Evolutionary conservation across 2,113 vertebrate genomes (phyloP), one percentile per base, ranked within the genome.

Genomic region (Coracopsis vasa): DNA sequence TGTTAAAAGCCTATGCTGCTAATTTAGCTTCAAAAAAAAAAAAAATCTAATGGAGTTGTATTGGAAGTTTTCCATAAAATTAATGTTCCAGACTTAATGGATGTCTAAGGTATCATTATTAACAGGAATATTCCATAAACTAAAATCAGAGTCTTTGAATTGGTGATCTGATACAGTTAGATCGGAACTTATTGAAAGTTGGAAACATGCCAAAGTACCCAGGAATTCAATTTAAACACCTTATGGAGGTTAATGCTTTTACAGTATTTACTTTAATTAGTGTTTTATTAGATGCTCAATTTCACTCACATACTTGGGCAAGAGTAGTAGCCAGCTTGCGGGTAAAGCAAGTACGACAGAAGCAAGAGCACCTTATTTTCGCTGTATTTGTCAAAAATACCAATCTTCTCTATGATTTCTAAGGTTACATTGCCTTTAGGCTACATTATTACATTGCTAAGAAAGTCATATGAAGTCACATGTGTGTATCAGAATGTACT

Each of bases 61-160:
- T 97, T 98, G 97, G 97, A 98, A 97, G 97, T 98, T 98, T 98
- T 98, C 98, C 98, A 98, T 98, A 97, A 98, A 98, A 98, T 98
- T 98, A 98, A 98, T 98, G 98, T 98, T 91, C 97, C 97, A 97
- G 96, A 96, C 96, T 97, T 98, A 98, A 98, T 98, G 98, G 98
- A 98, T 98, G 95, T 98, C 97, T 98, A 96, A 98, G 97, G 97
- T 98, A 98, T 98, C 96, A 91, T 98, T 98, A 98, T 98, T 98
- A 98, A 98, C 87, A 66, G 96, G 98, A 98, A 98, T 98, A 97
- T 98, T 97, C 95, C 97, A 97, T 98, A 98, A 94, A 97, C 97
- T 94, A 97, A 97, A 97, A 97, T 95, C 95, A 92, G 96, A 96
- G 91, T 72, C 95, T 98, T 97, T 98, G 98, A 97, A 98, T 98